phyloP scores from a whole-genome alignment of 2,797 vertebrate species.

The Anguilla anguilla region DNA sequence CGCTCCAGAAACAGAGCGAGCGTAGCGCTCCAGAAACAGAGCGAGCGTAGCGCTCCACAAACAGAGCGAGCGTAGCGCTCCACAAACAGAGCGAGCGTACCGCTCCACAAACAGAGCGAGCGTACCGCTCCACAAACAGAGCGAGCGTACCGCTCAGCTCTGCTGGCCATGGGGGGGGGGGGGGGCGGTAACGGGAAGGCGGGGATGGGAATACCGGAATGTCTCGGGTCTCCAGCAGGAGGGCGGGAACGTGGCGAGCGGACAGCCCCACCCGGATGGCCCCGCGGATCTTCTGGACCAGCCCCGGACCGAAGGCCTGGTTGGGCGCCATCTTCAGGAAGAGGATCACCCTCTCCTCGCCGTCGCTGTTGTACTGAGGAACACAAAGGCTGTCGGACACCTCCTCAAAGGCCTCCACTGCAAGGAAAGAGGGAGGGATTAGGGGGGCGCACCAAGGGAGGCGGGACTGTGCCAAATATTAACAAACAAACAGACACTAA shows the following conservation, averaged over 20 bases:
- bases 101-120: too few relatives aligned
- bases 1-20: too few relatives aligned
- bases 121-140: too few relatives aligned
- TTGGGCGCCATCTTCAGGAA: constrained; percentile 89
- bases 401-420: constrained; percentile 96
- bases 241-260: constrained; percentile 86
- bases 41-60: too few relatives aligned
- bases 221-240: constrained; percentile 89
- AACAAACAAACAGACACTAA: not conserved
- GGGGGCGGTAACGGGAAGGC: not conserved
- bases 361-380: constrained; percentile 87
- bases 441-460: too few relatives aligned
- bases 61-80: too few relatives aligned
- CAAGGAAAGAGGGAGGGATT: not conserved
- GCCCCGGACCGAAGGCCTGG: constrained; percentile 68
- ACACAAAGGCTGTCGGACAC: constrained; percentile 93
- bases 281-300: constrained; percentile 78
- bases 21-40: too few relatives aligned
- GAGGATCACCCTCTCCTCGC: constrained; percentile 90
- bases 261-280: constrained; percentile 86
- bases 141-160: not conserved
- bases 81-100: too few relatives aligned
- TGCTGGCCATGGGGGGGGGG: not conserved
- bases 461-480: not conserved
- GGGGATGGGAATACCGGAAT: constrained; percentile 83